These are phyloP conservation scores for Pangasius krempfi DNA, from an alignment of 2,797 vertebrate species.

Conservation along the genomic window DNA sequence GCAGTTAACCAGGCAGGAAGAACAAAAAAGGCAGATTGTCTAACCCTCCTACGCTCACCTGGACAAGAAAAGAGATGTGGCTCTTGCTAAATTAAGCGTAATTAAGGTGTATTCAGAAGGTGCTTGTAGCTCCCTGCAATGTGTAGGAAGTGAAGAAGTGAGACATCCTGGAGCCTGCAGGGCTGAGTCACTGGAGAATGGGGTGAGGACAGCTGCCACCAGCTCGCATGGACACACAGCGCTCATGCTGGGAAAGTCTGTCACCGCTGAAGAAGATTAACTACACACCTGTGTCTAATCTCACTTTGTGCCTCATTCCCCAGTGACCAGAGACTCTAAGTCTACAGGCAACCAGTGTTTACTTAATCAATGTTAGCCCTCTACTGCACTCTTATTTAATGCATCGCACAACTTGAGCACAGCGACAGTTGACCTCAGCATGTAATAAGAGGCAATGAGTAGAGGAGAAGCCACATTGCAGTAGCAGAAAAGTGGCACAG, in stretches of 20 bases:
- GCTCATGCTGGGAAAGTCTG: slow-evolving; percentile 59
- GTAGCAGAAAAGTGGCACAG: slow-evolving; percentile 1
- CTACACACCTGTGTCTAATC: slow-evolving; percentile 44
- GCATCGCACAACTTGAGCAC: slow-evolving; percentile 25
- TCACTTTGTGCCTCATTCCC: slow-evolving; percentile 35
- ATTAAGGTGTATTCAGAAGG: slow-evolving; percentile 55
- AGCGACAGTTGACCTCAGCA: slow-evolving; percentile 20
- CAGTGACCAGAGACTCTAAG: slow-evolving; percentile 28
- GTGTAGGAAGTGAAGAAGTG: slow-evolving; percentile 54
- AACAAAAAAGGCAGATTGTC: background rate
- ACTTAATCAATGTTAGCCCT: slow-evolving; percentile 3
- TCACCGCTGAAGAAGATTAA: slow-evolving; percentile 57
- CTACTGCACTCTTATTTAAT: background rate
- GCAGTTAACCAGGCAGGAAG: background rate
- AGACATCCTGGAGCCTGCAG: slow-evolving; percentile 59
- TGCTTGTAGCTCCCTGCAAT: slow-evolving; percentile 43
- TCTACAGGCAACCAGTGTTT: slow-evolving; percentile 33
- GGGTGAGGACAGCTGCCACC: slow-evolving; percentile 61
- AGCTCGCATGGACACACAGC: slow-evolving; percentile 45
- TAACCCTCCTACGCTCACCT: slow-evolving; percentile 11
- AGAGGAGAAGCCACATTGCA: background rate
- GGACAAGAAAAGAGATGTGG: slow-evolving; percentile 34
- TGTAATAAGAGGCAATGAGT: slow-evolving; percentile 19
- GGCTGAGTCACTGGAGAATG: slow-evolving; percentile 41
- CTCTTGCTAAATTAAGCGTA: slow-evolving; percentile 58